Percentiles rank a stretch among this genome's conserved stretches.
Conservation (phyloP, 2,797 vertebrate species). For the Cryptoblepharus egeriae region DNA sequence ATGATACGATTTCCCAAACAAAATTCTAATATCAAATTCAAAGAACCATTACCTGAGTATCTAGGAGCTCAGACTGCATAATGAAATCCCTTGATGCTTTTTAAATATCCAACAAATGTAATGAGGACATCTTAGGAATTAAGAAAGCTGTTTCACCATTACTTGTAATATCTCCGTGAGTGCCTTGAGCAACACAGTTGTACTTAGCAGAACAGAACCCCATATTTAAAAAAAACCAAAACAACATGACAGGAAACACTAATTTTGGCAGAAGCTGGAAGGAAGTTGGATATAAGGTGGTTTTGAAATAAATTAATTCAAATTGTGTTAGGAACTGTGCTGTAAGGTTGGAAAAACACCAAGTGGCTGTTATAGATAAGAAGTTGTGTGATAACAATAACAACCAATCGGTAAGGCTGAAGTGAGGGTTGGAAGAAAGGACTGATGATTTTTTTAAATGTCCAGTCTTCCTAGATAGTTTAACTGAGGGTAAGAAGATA, state of each 20-base stretch:
- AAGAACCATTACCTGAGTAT: conserved; percentile 42
- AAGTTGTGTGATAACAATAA: conserved; percentile 28
- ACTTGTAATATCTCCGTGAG: conserved; percentile 59
- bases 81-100: conserved; percentile 24
- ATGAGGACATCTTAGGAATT: conserved; percentile 59
- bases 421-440: background rate
- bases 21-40: conserved; percentile 48
- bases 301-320: conserved; percentile 59
- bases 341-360: conserved; percentile 37
- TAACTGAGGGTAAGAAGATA: too few relatives aligned
- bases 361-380: conserved; percentile 40
- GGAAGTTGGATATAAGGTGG: conserved; percentile 50
- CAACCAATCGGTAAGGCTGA: background rate
- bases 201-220: conserved; percentile 43
- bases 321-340: conserved; percentile 35
- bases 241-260: conserved; percentile 58
- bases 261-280: conserved; percentile 45
- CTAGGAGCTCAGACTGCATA: conserved; percentile 26
- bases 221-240: conserved; percentile 59
- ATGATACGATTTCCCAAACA: conserved; percentile 47
- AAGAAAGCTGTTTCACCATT: conserved; percentile 45
- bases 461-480: background rate
- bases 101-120: conserved; percentile 54
- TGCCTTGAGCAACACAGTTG: conserved; percentile 57
- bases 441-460: background rate